Evolutionary conservation across 2,797 vertebrate genomes (phyloP), one percentile per base, ranked within the genome.

Genomic region (Thalassophryne amazonica): DNA sequence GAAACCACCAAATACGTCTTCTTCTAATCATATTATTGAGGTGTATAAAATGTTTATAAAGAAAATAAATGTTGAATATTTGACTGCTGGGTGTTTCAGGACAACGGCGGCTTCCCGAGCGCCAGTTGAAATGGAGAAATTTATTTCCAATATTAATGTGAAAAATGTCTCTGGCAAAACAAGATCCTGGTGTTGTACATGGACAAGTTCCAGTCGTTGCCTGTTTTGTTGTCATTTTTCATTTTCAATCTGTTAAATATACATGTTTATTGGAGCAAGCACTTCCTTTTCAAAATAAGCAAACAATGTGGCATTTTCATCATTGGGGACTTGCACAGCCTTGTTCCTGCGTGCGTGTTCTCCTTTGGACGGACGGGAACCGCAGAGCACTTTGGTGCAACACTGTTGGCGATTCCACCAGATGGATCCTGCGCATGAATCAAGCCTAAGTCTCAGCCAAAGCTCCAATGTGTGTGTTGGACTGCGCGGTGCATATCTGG

Each of bases 391-490:
- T n/a, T 49, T 64, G 78, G 77, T 78, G 79, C 76, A 83, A 78
- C 80, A 73, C 78, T 83, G 64, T 73, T 83, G 89, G 84, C 83
- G 86, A 85, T 88, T 89, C 81, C 74, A 86, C 76, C 86, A 89
- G 85, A 91, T 87, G 89, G 84, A 89, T 83, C 52, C 76, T 81
- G 70, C 9, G 79, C 85, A 87, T 89, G 89, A 91, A 89, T 91
- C 78, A 83, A 72, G 67, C 68, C 83, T 83, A 82, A 76, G 84
- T 82, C 78, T 85, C 72, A 72, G 83, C 84, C 88, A 87, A 86
- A 82, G 73, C 74, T 51, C 23, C 38, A 78, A 77, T 92, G 89
- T 92, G 85, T 90, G 88, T 90, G 86, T 92, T 92, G 91, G 91
- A 91, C 87, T 76, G 67, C 66, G 65, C 69, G 40, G 71, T 76